Conservation (phyloP, 1,140 invertebrate genomes). For the Brachionus sp. region DNA sequence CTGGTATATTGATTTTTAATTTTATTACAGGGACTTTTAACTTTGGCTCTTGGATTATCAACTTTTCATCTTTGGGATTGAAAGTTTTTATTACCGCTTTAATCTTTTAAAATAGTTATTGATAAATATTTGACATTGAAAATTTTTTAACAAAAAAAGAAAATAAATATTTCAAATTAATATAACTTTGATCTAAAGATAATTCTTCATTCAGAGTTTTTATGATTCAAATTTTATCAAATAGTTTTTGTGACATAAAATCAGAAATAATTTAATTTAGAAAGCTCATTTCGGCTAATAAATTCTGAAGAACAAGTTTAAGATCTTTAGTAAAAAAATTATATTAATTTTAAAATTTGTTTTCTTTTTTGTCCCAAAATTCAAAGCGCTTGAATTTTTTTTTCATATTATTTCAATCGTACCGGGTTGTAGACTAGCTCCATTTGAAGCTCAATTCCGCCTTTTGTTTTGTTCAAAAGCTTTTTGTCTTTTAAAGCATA, state of each 20-base stretch:
- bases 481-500: constrained; percentile 96
- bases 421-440: constrained; percentile 85
- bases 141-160: constrained; percentile 10
- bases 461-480: constrained; percentile 78
- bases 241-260: no score
- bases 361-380: no score
- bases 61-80: constrained; percentile 91
- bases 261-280: no score
- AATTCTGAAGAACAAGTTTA: no score
- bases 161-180: neutral
- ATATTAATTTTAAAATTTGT: no score
- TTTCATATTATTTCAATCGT: constrained; percentile 52
- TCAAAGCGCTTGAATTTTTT: no score
- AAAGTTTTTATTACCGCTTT: constrained; percentile 83
- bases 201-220: no score
- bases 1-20: neutral
- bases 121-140: neutral
- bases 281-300: no score
- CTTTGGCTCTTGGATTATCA: constrained; percentile 85
- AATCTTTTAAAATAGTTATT: constrained; percentile 61
- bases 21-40: constrained; percentile 77
- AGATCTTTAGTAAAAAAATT: no score
- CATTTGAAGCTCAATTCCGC: constrained; percentile 88
- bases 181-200: constrained; percentile 43
- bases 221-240: no score